Evolutionary conservation across 2,113 vertebrate genomes (phyloP), one percentile per base, ranked within the genome.

Genomic region (Probosciger aterrimus): DNA sequence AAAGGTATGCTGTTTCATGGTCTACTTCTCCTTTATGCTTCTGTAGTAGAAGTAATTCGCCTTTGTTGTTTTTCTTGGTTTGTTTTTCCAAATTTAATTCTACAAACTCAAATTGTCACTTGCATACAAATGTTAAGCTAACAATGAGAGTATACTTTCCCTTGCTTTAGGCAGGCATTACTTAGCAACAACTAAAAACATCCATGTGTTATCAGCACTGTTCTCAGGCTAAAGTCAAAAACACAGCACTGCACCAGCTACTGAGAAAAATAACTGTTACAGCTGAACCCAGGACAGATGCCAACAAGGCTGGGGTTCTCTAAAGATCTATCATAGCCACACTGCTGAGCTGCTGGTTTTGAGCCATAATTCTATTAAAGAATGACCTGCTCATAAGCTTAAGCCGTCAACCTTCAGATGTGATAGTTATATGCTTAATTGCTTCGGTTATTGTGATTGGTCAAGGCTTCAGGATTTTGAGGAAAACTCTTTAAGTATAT

Each of bases 1-100:
- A 76, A 98, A 97, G 98, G 98, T 98, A 74, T 0, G 1, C 2
- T 68, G 1, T 76, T 84, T 67, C 9, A 25, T 11, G 37, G 18
- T 65, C 27, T 62, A 1, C 15, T 90, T 69, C 22, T 94, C 16
- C 81, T 82, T 47, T 62, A 18, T 22, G 14, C 5, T 55, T 70
- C 53, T 88, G 0, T 49, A 35, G 8, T 52, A 37, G 12, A 69
- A 44, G 25, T 73, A 0, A 18, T 73, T 80, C 6, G 69, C 28
- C 67, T 50, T 12, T 6, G 6, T 8, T 47, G 11, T 24, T 18
- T 69, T 46, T n/a, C 52, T 39, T 28, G 8, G 6, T 39, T 27
- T 57, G 69, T 20, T 44, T 11, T 20, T 19, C 4, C 4, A 83
- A 43, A 19, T 70, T 41, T 50, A 41, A 14, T 84, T 59, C 60